Evolutionary conservation across 2,888 invertebrate genomes (phyloP).

Genomic region (Hydraecia micacea): DNA sequence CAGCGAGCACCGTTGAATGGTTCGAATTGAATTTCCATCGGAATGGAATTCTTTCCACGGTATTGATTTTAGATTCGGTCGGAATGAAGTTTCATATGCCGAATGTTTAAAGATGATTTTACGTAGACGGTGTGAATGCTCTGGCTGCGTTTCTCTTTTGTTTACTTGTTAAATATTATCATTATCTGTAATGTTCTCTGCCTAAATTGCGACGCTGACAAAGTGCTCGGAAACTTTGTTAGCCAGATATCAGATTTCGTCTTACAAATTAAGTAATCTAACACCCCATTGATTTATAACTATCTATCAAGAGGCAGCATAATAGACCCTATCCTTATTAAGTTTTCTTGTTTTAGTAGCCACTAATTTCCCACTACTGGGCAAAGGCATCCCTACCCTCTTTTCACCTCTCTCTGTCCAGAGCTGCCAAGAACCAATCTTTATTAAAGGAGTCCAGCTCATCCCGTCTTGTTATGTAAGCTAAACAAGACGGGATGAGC

Average conservation of each 20-base stretch:
- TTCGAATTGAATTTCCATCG: slow-evolving; percentile 72
- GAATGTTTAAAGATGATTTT: slow-evolving; percentile 57
- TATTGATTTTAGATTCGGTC: slow-evolving; percentile 68
- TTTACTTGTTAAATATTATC: slow-evolving; percentile 5
- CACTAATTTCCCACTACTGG: neutral
- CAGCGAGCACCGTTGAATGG: slow-evolving; percentile 64
- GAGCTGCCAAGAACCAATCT: neutral
- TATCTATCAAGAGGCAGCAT: slow-evolving; percentile 12
- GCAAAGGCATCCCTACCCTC: neutral
- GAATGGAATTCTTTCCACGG: slow-evolving; percentile 71
- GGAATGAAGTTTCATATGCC: slow-evolving; percentile 68
- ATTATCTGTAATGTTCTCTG: neutral
- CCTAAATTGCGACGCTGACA: slow-evolving; percentile 32
- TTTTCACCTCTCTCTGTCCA: neutral
- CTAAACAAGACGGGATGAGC: neutral
- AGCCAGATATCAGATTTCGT: slow-evolving; percentile 21
- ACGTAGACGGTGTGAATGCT: slow-evolving; percentile 10
- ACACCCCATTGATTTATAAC: slow-evolving; percentile 43
- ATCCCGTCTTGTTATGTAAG: neutral
- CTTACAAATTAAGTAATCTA: slow-evolving; percentile 37
- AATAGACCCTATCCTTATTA: slow-evolving; percentile 1
- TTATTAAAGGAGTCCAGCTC: neutral
- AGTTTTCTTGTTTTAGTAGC: neutral
- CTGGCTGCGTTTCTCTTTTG: neutral
- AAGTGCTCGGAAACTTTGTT: slow-evolving; percentile 8